phyloP scores from a whole-genome alignment of 53 echinoderm and acorn worm genomes.

The Echinometra lucunter region DNA sequence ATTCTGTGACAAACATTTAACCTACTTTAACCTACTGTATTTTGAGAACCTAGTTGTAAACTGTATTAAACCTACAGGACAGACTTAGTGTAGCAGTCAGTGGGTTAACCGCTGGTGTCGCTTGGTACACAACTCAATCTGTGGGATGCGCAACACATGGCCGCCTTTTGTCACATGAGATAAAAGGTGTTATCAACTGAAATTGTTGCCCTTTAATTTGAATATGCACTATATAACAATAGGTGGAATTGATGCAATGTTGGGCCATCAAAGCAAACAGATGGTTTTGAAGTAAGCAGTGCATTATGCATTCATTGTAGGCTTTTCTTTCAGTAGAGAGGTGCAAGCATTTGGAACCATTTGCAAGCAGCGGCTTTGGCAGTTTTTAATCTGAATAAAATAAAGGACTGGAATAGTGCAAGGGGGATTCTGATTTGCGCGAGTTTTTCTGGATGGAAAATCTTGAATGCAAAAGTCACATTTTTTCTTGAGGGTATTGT shows the following conservation, averaged over 20 bases:
- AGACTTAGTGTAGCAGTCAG: too few relatives aligned
- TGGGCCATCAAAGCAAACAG: conserved; percentile 9
- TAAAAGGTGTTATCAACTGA: not conserved
- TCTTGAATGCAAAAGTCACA: not conserved
- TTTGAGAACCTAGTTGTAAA: too few relatives aligned
- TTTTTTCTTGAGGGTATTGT: not conserved
- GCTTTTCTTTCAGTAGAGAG: not conserved
- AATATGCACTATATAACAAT: not conserved
- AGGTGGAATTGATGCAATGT: not conserved
- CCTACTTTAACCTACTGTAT: too few relatives aligned
- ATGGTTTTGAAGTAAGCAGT: conserved; percentile 19
- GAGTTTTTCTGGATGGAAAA: not conserved
- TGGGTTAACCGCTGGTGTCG: too few relatives aligned
- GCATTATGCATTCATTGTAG: not conserved
- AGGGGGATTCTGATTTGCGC: not conserved
- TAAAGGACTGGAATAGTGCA: not conserved
- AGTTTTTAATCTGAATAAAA: not conserved
- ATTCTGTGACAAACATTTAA: too few relatives aligned
- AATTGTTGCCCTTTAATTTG: not conserved
- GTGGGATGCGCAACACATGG: conserved; percentile 9
- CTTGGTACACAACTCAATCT: not conserved
- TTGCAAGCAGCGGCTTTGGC: not conserved
- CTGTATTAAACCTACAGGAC: too few relatives aligned
- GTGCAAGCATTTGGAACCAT: not conserved
- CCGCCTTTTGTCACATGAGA: not conserved